phyloP scores from a whole-genome alignment of 2,888 invertebrate species.

The Eupithecia dodoneata region DNA sequence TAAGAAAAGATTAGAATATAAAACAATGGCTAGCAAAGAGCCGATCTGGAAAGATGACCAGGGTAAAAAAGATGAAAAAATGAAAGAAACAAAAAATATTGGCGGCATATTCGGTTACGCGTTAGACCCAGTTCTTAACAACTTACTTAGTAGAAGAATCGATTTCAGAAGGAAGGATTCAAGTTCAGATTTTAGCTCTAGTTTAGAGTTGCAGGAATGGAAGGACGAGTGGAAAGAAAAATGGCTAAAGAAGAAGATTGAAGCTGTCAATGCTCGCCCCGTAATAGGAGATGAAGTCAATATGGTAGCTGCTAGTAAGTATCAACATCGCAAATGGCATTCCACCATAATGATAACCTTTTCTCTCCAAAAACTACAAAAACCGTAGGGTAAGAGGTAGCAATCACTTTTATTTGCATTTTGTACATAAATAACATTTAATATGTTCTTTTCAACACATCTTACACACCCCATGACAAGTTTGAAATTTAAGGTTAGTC shows the following conservation, averaged over 20 bases:
- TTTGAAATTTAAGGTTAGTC: background rate
- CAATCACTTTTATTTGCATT: background rate
- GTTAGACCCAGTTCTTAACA: conserved; percentile 60
- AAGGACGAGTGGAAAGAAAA: conserved; percentile 54
- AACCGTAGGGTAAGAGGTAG: background rate
- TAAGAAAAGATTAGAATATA: background rate
- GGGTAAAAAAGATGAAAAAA: background rate
- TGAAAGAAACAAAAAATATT: conserved; percentile 22
- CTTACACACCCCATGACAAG: background rate
- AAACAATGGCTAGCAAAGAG: conserved; percentile 4
- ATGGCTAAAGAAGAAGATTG: conserved; percentile 60
- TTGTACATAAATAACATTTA: background rate
- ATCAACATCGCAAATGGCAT: background rate
- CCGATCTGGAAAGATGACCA: background rate
- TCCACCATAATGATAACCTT: background rate
- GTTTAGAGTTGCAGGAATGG: conserved; percentile 50
- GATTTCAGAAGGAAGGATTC: conserved; percentile 14
- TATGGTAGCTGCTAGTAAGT: conserved; percentile 72
- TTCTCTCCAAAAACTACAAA: background rate
- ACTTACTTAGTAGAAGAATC: conserved; percentile 18
- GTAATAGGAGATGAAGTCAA: conserved; percentile 63
- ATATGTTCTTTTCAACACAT: background rate
- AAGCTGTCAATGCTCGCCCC: conserved; percentile 57
- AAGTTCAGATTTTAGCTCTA: conserved; percentile 40
- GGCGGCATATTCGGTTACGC: conserved; percentile 18